A percentile compares a stretch with the other conserved stretches of the same genome.
Conservation (phyloP, 1,140 invertebrate genomes). For the Drosophila subobscura region DNA sequence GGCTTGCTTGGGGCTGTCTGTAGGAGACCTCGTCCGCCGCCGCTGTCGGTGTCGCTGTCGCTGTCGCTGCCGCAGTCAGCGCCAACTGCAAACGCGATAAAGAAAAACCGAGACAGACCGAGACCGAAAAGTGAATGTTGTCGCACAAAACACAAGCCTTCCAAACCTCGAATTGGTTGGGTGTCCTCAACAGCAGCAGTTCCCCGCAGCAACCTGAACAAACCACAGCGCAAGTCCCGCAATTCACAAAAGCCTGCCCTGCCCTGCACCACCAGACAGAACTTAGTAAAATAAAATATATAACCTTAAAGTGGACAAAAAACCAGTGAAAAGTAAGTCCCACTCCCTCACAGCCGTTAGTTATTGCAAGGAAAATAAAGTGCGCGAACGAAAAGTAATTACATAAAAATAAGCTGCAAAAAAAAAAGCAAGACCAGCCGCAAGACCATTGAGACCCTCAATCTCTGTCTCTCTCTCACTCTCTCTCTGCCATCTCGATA, state of each 20-base stretch:
- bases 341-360: neutral
- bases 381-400: slow-evolving; percentile 31
- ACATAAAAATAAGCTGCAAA: slow-evolving; percentile 33
- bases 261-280: slow-evolving; percentile 5
- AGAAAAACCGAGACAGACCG: slow-evolving; percentile 72
- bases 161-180: slow-evolving; percentile 76
- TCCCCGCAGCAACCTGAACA: slow-evolving; percentile 39
- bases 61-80: slow-evolving; percentile 9
- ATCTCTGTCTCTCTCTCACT: too few species aligned
- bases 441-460: neutral
- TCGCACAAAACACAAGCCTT: slow-evolving; percentile 74
- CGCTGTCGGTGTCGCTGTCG: slow-evolving; percentile 16
- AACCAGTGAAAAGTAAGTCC: slow-evolving; percentile 46
- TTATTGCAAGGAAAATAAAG: neutral
- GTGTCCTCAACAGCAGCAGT: slow-evolving; percentile 64
- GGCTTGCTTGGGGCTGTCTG: slow-evolving; percentile 39
- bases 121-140: slow-evolving; percentile 81
- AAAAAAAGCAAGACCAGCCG: neutral
- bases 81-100: slow-evolving; percentile 72
- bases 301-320: slow-evolving; percentile 38
- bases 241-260: neutral
- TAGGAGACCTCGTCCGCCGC: slow-evolving; percentile 7
- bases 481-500: too few species aligned
- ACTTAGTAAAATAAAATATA: slow-evolving; percentile 15
- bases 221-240: slow-evolving; percentile 18